Evolutionary conservation across 2,113 vertebrate genomes (phyloP), one percentile per base, ranked within the genome.

Genomic region (Mirza zaza): DNA sequence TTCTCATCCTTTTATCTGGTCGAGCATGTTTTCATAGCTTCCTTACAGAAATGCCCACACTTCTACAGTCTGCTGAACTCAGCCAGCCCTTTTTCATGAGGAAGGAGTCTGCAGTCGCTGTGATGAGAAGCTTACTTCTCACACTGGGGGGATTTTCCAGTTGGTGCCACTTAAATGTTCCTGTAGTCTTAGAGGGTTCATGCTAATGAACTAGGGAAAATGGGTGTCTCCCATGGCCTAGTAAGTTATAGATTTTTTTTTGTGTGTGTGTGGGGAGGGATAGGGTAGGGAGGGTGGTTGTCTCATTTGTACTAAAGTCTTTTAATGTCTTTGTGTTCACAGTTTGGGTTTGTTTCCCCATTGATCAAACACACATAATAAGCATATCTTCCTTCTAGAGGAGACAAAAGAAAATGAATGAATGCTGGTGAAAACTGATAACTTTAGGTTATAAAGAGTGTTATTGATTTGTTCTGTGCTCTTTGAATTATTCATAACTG

Each of bases 401-500:
- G 29, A 76, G 75, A 90, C 25, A 96, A 97, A 94, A 77, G 52
- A 94, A 93, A 96, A 95, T 73, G 25, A 87, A 87, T 88, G 75
- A 97, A 91, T 91, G 23, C 71, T 92, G 91, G 83, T 77, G 29
- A 36, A 91, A 95, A 94, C 48, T 86, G 94, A 86, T 97, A 94
- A 97, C 67, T 95, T 96, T 57, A 95, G 87, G 71, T 86, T 94
- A 75, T 96, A 94, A 92, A 63, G 87, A 82, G 65, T 61, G 42
- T 48, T 96, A 97, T 96, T 84, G 81, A 97, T 96, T 95, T 93
- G 1, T 36, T 96, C 55, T 90, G 39, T 94, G 67, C 10, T 70
- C 29, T 82, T 92, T 97, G 92, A 96, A 96, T 96, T 97, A 96
- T 97, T 98, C 92, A 97, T 95, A 92, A 71, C 25, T 29, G 85